Percentiles rank a stretch among this genome's conserved stretches.
These are phyloP conservation scores for Emmelina monodactyla DNA, from an alignment of 2,888 invertebrate species.

Conservation along the genomic window DNA sequence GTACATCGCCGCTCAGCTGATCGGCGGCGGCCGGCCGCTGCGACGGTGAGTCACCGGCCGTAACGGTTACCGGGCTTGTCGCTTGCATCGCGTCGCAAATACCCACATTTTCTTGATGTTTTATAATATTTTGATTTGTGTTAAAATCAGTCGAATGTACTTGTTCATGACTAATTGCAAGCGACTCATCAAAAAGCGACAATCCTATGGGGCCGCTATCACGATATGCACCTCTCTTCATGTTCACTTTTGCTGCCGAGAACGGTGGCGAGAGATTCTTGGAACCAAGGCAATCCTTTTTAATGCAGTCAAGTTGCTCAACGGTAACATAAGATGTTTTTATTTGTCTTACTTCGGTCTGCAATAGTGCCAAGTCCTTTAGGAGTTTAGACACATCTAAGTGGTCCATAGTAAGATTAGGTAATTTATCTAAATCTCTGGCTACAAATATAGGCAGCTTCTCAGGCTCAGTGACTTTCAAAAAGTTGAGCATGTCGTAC, in stretches of 20 bases:
- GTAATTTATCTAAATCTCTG: slow-evolving; percentile 7
- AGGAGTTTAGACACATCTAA: slow-evolving; percentile 7
- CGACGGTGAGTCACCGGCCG: neutral
- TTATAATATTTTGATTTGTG: neutral
- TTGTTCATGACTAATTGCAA: neutral
- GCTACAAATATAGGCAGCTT: slow-evolving; percentile 8
- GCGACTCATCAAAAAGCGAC: slow-evolving; percentile 4
- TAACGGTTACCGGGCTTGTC: neutral
- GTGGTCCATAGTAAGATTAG: slow-evolving; percentile 9
- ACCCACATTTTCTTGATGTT: neutral
- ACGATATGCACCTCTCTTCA: slow-evolving; percentile 10
- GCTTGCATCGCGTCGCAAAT: neutral
- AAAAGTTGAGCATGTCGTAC: slow-evolving; percentile 11
- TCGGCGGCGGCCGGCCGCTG: neutral
- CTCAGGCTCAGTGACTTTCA: slow-evolving; percentile 10
- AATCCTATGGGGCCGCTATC: slow-evolving; percentile 11
- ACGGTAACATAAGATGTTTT: slow-evolving; percentile 3
- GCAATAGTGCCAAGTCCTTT: slow-evolving; percentile 3
- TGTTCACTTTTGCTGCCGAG: slow-evolving; percentile 8
- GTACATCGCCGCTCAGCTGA: neutral
- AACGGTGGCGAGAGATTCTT: slow-evolving; percentile 6
- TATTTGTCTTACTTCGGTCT: slow-evolving; percentile 2
- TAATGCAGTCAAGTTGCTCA: slow-evolving; percentile 2
- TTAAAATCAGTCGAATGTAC: neutral
- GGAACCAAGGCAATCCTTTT: neutral